Conservation (phyloP, 2,888 invertebrate genomes). For the Ecliptopera silaceata region DNA sequence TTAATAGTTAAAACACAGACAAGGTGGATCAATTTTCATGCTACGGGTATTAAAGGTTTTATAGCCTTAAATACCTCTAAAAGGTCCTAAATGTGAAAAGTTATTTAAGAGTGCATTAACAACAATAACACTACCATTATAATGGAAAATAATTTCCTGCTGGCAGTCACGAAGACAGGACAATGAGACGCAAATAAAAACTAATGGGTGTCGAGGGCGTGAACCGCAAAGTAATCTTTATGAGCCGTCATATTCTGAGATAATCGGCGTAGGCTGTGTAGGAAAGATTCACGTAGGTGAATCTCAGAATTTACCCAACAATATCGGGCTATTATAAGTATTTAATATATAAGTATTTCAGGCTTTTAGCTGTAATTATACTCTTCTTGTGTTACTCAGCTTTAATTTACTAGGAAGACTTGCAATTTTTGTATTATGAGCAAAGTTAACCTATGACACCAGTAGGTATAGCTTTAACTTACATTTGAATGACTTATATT, state of each 20-base stretch:
- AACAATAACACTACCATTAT: slow-evolving; percentile 17
- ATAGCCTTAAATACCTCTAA: slow-evolving; percentile 15
- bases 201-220: slow-evolving; percentile 19
- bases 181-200: slow-evolving; percentile 24
- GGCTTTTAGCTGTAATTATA: neutral
- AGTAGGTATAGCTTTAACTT: too few relatives aligned
- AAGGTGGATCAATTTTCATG: slow-evolving; percentile 6
- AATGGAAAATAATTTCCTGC: slow-evolving; percentile 21
- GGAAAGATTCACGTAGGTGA: slow-evolving; percentile 7
- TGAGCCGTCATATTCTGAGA: slow-evolving; percentile 17
- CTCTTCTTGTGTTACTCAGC: neutral
- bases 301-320: slow-evolving; percentile 14
- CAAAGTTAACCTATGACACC: too few relatives aligned
- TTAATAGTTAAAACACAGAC: neutral
- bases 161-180: slow-evolving; percentile 19
- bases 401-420: too few relatives aligned
- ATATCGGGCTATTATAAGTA: slow-evolving; percentile 8
- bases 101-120: slow-evolving; percentile 20
- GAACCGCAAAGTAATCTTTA: slow-evolving; percentile 18
- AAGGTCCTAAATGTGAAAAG: slow-evolving; percentile 22
- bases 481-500: too few relatives aligned
- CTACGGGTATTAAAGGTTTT: slow-evolving; percentile 4
- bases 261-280: slow-evolving; percentile 9
- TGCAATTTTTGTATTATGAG: too few relatives aligned
- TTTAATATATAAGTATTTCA: slow-evolving; percentile 1